phyloP scores from a whole-genome alignment of 2,797 vertebrate genomes.

The Lepus oiostolus region DNA sequence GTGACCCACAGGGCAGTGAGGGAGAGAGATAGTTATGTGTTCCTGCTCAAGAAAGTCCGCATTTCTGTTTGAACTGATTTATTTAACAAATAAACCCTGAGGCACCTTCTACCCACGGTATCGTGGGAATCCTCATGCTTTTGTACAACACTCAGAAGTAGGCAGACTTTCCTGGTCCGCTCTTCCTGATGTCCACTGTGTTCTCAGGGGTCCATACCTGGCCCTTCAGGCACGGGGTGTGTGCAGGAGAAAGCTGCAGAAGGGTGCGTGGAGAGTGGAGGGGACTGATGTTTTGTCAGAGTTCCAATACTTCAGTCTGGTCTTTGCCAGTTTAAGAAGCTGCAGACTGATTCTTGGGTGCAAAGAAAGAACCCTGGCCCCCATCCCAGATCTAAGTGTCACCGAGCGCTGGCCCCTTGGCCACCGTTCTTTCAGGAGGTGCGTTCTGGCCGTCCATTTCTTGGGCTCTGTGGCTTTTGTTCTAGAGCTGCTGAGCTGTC shows the following conservation, averaged over 20 bases:
- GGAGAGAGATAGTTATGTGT: not conserved
- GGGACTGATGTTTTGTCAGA: not conserved
- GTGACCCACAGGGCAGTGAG: not conserved
- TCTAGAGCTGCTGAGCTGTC: not conserved
- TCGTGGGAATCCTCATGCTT: not conserved
- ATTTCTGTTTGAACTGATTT: not conserved
- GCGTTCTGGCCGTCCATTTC: not conserved
- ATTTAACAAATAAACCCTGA: not conserved
- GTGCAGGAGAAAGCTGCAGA: not conserved
- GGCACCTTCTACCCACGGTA: not conserved
- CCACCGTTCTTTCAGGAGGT: not conserved
- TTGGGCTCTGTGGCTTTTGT: not conserved
- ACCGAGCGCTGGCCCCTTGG: not conserved
- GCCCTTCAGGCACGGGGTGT: accelerated
- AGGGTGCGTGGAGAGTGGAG: accelerated
- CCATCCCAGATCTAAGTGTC: not conserved
- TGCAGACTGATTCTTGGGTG: not conserved
- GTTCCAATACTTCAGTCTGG: not conserved
- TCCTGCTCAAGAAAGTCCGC: not conserved
- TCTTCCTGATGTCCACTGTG: not conserved
- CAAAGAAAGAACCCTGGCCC: not conserved
- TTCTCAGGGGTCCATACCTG: not conserved
- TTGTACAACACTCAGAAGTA: not conserved
- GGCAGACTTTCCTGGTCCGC: not conserved
- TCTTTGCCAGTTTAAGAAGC: not conserved